These are phyloP conservation scores for Aplysia californica DNA, from an alignment of 1,140 invertebrate genomes.

Conservation along the genomic window DNA sequence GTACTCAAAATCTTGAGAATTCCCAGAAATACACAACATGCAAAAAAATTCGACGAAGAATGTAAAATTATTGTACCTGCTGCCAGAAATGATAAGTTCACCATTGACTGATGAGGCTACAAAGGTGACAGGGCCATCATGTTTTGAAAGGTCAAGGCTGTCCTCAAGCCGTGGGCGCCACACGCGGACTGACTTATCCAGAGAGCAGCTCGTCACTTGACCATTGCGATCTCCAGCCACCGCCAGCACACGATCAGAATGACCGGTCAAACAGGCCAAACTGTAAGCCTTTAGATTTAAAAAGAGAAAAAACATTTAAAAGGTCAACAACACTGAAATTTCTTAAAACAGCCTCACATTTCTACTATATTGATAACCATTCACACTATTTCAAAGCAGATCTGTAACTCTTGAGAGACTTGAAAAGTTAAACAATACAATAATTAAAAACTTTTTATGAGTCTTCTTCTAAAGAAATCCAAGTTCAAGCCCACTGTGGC, in stretches of 20 bases:
- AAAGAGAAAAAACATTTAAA: neutral
- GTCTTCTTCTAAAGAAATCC: too few species aligned
- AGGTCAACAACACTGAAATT: neutral
- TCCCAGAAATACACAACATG: neutral
- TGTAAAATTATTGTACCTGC: slow-evolving; percentile 47
- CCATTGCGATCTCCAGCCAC: slow-evolving; percentile 43
- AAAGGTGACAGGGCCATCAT: slow-evolving; percentile 55
- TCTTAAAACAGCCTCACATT: neutral
- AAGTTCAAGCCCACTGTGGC: too few species aligned
- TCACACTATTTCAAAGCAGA: neutral
- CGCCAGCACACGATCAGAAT: slow-evolving; percentile 55
- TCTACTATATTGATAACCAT: neutral
- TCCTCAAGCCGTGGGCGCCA: slow-evolving; percentile 49
- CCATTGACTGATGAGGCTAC: slow-evolving; percentile 25
- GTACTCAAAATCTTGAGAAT: neutral
- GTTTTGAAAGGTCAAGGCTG: slow-evolving; percentile 22
- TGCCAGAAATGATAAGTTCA: slow-evolving; percentile 43
- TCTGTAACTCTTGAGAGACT: neutral
- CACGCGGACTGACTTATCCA: slow-evolving; percentile 51
- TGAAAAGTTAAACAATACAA: neutral
- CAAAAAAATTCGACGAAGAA: neutral
- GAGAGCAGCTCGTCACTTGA: slow-evolving; percentile 48
- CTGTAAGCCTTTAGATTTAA: slow-evolving; percentile 51
- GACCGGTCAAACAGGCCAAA: slow-evolving; percentile 53
- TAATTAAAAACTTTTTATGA: neutral